phyloP scores from a whole-genome alignment of 2,113 vertebrate species.

The Oceanodroma tethys region DNA sequence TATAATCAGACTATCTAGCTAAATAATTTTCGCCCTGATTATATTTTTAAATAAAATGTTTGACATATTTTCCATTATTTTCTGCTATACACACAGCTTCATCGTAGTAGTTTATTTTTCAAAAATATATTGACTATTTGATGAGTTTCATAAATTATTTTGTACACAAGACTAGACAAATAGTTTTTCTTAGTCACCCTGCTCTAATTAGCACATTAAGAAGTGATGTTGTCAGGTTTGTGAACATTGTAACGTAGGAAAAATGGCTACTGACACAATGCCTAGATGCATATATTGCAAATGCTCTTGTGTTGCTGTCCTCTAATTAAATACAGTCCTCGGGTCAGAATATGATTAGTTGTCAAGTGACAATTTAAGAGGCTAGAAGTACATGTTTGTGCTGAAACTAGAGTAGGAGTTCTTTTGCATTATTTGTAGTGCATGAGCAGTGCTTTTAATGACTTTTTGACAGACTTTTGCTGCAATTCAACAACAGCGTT shows the following conservation, averaged over 20 bases:
- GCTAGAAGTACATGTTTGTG: not conserved
- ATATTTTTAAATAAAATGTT: not conserved
- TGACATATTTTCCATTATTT: not conserved
- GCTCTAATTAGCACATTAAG: conserved; percentile 12
- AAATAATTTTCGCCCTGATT: not conserved
- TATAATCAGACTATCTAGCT: not conserved
- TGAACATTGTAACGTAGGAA: not conserved
- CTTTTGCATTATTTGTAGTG: not conserved
- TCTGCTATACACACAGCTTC: not conserved
- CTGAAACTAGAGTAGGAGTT: not conserved
- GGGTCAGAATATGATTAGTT: conserved; percentile 43
- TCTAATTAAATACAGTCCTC: conserved; percentile 61
- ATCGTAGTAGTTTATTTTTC: not conserved
- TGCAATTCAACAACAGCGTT: not conserved
- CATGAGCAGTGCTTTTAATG: not conserved
- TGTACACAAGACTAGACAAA: not conserved
- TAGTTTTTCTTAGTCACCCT: not conserved
- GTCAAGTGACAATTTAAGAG: conserved; percentile 35
- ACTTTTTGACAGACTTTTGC: not conserved
- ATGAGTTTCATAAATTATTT: not conserved
- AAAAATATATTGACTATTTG: not conserved
- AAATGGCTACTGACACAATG: conserved; percentile 59
- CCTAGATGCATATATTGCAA: conserved; percentile 54
- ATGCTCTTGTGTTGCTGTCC: not conserved
- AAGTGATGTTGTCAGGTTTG: conserved; percentile 47